Evolutionary conservation across 2,888 invertebrate species (phyloP).

Genomic region (Brenthis hecate): DNA sequence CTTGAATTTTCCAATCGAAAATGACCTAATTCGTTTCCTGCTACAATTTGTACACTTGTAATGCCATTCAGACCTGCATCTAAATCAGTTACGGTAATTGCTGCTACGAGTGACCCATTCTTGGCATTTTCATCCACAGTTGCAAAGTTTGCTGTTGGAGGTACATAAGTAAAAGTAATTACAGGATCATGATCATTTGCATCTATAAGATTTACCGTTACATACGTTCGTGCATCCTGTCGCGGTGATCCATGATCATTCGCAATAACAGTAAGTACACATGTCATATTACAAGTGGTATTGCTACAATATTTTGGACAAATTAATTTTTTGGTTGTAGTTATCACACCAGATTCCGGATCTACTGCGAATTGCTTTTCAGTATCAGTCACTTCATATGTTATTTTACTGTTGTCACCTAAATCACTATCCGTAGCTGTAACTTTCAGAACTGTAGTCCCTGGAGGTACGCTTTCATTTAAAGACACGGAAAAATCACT

Average conservation of each 20-base stretch:
- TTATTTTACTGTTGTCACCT: slow-evolving; percentile 95
- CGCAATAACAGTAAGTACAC: slow-evolving; percentile 96
- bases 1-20: slow-evolving; percentile 93
- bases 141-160: slow-evolving; percentile 91
- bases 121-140: slow-evolving; percentile 97
- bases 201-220: slow-evolving; percentile 95
- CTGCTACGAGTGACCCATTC: slow-evolving; percentile 95
- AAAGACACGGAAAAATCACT: slow-evolving; percentile 96
- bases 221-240: slow-evolving; percentile 95
- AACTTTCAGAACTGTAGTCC: slow-evolving; percentile 94
- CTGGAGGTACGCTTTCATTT: slow-evolving; percentile 96
- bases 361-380: slow-evolving; percentile 96
- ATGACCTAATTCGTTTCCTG: slow-evolving; percentile 95
- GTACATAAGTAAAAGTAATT: slow-evolving; percentile 94
- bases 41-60: slow-evolving; percentile 90
- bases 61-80: slow-evolving; percentile 97
- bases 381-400: slow-evolving; percentile 93
- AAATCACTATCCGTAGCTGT: slow-evolving; percentile 96
- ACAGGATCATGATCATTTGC: slow-evolving; percentile 97
- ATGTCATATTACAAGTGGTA: slow-evolving; percentile 93
- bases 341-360: slow-evolving; percentile 94
- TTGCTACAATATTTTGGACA: slow-evolving; percentile 90
- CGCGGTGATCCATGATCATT: slow-evolving; percentile 95
- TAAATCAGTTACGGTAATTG: slow-evolving; percentile 94
- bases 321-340: slow-evolving; percentile 89